phyloP scores from a whole-genome alignment of 2,113 vertebrate species.

The Strix uralensis region DNA sequence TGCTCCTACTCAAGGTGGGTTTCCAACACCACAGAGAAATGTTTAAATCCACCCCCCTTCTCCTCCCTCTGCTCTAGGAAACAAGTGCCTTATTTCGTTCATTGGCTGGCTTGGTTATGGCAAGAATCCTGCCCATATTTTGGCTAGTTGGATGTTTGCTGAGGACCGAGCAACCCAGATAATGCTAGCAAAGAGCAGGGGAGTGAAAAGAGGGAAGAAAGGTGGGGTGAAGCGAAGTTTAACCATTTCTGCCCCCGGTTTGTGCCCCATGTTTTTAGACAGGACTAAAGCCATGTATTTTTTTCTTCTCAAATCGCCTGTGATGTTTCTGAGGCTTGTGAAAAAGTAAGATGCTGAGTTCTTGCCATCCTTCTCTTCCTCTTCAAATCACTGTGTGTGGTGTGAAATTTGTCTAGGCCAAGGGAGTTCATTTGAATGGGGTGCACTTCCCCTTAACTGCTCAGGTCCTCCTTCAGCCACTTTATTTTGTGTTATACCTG shows the following conservation, averaged over 20 bases:
- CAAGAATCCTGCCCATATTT: conserved; percentile 27
- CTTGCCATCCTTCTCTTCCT: neutral
- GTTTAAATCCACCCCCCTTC: neutral
- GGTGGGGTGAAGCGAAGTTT: neutral
- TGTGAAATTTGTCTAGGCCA: neutral
- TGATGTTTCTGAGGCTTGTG: neutral
- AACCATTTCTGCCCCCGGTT: neutral
- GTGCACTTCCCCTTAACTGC: neutral
- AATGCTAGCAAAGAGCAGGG: neutral
- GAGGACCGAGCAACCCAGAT: neutral
- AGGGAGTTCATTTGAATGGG: neutral
- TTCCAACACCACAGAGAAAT: conserved; percentile 35
- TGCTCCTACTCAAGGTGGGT: conserved; percentile 27
- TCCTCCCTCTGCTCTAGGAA: neutral
- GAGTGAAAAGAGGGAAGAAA: neutral
- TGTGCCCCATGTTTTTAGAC: neutral
- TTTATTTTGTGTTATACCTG: neutral
- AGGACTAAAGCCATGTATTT: neutral
- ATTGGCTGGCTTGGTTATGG: conserved; percentile 32
- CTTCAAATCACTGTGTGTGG: neutral
- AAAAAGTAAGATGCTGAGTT: neutral
- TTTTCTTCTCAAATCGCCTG: neutral
- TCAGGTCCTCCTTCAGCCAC: neutral
- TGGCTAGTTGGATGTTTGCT: conserved; percentile 39
- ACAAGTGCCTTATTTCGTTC: conserved; percentile 46